Conservation (phyloP, 2,113 vertebrate genomes). For the Scytalopus superciliaris region DNA sequence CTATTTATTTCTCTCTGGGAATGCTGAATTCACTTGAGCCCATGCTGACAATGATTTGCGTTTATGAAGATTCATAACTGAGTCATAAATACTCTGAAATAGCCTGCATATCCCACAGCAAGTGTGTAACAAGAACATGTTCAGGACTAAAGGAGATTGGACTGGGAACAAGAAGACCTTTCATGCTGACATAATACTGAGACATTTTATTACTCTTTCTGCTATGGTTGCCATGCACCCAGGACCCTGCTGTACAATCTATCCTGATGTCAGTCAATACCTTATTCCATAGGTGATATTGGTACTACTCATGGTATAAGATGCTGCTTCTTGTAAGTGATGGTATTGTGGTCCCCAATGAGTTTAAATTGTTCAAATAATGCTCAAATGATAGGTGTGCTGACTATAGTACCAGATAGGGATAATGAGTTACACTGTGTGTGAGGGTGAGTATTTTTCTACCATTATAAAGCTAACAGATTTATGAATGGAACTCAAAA, state of each 20-base stretch:
- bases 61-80: constrained; percentile 7
- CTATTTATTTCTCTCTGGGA: constrained; percentile 23
- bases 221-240: background rate
- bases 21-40: background rate
- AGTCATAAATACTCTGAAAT: background rate
- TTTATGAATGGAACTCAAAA: background rate
- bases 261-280: background rate
- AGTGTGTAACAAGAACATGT: background rate
- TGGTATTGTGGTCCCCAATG: background rate
- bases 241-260: background rate
- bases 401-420: background rate
- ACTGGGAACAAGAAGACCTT: background rate
- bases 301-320: background rate
- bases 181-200: background rate
- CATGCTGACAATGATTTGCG: background rate
- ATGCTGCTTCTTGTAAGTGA: background rate
- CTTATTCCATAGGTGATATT: background rate
- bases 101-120: background rate
- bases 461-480: background rate
- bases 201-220: background rate
- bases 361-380: background rate
- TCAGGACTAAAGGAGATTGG: background rate
- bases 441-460: background rate
- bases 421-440: background rate
- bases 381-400: background rate